Conservation (phyloP, 2,113 vertebrate species). For the Machaerirhynchus nigripectus region DNA sequence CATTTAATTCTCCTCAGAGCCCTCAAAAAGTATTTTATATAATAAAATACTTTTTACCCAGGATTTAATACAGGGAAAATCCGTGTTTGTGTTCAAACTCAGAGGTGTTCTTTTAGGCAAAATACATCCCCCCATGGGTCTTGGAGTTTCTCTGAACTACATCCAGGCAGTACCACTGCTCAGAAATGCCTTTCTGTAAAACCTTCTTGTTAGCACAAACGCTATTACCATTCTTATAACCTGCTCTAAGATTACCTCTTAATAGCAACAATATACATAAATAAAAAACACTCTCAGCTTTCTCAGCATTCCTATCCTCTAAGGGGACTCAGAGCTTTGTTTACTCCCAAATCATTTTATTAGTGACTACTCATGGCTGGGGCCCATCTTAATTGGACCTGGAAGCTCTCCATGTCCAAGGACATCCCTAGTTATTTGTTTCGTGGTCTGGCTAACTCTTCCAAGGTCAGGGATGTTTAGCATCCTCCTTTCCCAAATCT, state of each 20-base stretch:
- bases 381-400: background rate
- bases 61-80: background rate
- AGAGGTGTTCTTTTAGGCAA: background rate
- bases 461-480: background rate
- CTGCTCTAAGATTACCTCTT: background rate
- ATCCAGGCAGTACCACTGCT: background rate
- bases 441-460: background rate
- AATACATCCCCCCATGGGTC: rapidly evolving
- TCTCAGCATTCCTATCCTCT: background rate
- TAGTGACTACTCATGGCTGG: background rate
- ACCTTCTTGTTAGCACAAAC: background rate
- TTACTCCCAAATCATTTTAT: background rate
- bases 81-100: background rate
- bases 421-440: background rate
- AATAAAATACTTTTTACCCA: too few relatives aligned
- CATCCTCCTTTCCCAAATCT: background rate
- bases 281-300: background rate
- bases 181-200: background rate
- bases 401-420: background rate
- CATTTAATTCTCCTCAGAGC: background rate
- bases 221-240: background rate
- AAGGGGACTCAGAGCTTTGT: background rate
- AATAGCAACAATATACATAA: background rate
- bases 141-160: background rate
- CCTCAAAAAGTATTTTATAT: background rate